Evolutionary conservation across 1,140 invertebrate genomes (phyloP).

Genomic region (Hestina assimilis): DNA sequence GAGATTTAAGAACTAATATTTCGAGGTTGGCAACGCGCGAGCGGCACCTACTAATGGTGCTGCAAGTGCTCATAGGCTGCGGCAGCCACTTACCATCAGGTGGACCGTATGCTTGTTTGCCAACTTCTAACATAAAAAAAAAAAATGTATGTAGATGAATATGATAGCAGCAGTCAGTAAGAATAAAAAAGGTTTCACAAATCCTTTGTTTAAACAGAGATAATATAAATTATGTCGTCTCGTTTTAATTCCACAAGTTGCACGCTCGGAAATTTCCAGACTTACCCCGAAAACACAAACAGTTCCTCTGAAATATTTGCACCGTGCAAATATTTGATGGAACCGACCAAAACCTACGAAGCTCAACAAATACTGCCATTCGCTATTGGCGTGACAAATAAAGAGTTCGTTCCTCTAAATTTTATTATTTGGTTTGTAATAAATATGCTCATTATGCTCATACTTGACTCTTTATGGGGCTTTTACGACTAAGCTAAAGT

Average conservation of each 20-base stretch:
- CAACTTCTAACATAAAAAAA: no score
- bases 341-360: conserved; percentile 1
- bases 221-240: neutral
- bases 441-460: neutral
- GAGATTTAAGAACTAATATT: no score
- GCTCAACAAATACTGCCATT: neutral
- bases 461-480: neutral
- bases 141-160: no score
- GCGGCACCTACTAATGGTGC: no score
- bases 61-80: no score
- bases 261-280: neutral
- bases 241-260: neutral
- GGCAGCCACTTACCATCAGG: no score
- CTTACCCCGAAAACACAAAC: neutral
- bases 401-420: neutral
- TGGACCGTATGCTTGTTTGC: no score
- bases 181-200: no score
- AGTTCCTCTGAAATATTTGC: conserved; percentile 1
- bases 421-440: neutral
- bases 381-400: neutral
- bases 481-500: no score
- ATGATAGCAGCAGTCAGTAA: no score
- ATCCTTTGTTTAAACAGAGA: no score
- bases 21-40: no score
- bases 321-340: conserved; percentile 1